Evolutionary conservation across 1,140 invertebrate genomes (phyloP).

Genomic region (Drosophila fuyamai): DNA sequence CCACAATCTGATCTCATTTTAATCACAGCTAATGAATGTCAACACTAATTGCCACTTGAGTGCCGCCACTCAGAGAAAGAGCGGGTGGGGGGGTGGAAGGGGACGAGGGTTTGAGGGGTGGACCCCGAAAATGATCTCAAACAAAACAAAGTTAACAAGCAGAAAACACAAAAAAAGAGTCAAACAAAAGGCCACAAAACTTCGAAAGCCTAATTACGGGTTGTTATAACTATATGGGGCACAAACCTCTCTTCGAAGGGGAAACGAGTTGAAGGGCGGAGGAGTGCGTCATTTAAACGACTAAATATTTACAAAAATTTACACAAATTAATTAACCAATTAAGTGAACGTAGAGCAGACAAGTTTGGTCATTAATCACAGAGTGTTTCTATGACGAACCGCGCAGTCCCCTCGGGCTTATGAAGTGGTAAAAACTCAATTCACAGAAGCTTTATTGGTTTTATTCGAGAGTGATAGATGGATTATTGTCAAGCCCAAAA

Average conservation of each 20-base stretch:
- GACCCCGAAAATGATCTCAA: conserved; percentile 43
- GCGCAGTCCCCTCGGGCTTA: conserved; percentile 21
- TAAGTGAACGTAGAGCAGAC: conserved; percentile 34
- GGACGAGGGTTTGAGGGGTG: conserved; percentile 15
- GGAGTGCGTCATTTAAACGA: conserved; percentile 45
- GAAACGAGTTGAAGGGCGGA: conserved; percentile 4
- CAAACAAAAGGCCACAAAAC: conserved; percentile 46
- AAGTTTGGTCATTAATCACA: conserved; percentile 47
- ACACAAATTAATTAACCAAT: conserved; percentile 65
- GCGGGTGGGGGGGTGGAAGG: not conserved
- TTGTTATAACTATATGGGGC: conserved; percentile 34
- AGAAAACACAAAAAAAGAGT: conserved; percentile 25
- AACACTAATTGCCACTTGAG: conserved; percentile 72
- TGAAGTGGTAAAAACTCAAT: conserved; percentile 38
- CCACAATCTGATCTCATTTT: conserved; percentile 76
- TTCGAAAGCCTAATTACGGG: conserved; percentile 46
- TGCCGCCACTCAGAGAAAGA: conserved; percentile 8
- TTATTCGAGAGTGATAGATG: conserved; percentile 21
- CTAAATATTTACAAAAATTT: conserved; percentile 57
- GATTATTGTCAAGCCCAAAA: conserved; percentile 5
- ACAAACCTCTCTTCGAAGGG: conserved; percentile 7
- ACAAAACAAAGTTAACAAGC: conserved; percentile 46
- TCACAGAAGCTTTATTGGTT: conserved; percentile 16
- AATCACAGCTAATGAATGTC: conserved; percentile 79
- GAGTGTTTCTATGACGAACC: conserved; percentile 7